Evolutionary conservation across 2,113 vertebrate species (phyloP).

Genomic region (Catharus minimus): DNA sequence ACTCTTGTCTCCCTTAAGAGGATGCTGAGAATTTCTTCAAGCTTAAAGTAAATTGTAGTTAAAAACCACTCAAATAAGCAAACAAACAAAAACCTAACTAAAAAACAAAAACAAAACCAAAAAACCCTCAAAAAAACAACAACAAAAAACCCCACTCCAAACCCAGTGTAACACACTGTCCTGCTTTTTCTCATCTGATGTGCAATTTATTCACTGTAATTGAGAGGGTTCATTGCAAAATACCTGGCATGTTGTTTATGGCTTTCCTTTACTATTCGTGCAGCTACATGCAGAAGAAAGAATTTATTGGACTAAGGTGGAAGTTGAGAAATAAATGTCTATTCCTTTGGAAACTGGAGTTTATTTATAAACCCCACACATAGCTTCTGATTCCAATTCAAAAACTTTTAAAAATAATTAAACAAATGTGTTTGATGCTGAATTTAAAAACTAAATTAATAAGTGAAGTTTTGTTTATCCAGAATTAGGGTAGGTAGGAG

Average conservation of each 20-base stretch:
- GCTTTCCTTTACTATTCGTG: slow-evolving; percentile 18
- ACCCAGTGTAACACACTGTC: not conserved
- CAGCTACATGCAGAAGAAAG: slow-evolving; percentile 4
- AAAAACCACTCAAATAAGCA: not conserved
- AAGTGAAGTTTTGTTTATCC: not conserved
- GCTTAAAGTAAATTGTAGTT: slow-evolving; percentile 30
- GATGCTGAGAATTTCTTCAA: not conserved
- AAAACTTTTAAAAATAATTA: not conserved
- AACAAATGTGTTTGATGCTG: not conserved
- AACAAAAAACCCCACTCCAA: not conserved
- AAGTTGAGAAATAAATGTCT: slow-evolving; percentile 14
- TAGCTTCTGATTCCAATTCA: not conserved
- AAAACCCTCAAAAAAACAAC: not conserved
- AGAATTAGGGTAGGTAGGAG: not conserved
- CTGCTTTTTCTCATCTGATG: not conserved
- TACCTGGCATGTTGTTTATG: not conserved
- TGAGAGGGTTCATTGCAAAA: slow-evolving; percentile 4
- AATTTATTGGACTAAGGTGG: not conserved
- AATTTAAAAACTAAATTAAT: not conserved
- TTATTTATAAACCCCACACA: slow-evolving; percentile 32
- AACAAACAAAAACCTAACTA: not conserved
- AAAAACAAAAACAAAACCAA: not conserved
- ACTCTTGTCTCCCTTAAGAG: not conserved
- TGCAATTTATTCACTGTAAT: slow-evolving; percentile 30
- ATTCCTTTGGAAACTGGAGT: not conserved